Base-by-base conservation (phyloP, 2,113 vertebrate species). In the Anolis carolinensis region DNA sequence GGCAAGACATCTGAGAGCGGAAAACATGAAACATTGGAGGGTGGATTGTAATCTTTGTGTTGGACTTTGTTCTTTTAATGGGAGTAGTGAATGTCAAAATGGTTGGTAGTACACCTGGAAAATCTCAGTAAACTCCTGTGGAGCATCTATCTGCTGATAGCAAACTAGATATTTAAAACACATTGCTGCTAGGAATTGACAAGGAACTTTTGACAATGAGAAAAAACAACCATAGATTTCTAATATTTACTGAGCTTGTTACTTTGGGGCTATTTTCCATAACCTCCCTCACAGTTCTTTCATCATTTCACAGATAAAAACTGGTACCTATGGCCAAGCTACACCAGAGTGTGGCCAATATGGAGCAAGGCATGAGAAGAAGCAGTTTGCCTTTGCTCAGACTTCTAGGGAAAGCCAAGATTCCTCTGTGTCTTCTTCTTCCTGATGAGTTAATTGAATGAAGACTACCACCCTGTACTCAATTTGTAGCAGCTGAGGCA, bases 101-200 rank as follows among this genome's bases (percentile, higher is more conserved):
- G 76, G 59, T 73, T 0, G n/a, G 39, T 39, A 39, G 52, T 62
- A 44, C 65, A 85, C 76, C 74, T 82, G 67, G 86, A 89, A 86
- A 83, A 84, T 73, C 3, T 8, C 62, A 87, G 44, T 16, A 59
- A 59, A 59, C 18, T 59, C 55, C 25, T 50, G 0, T 0, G 75
- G 82, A 89, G 71, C 65, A 90, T n/a, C 34, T 25, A 77, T 87
- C 87, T 90, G n/a, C 87, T 90, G 85, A 39, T 71, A 68, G 83
- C 8, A 27, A 71, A 87, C 34, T 63, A n/a, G 13, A 27, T 91
- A 91, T 93, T 91, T 83, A 83, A 90, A 93, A 85, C 18, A 10
- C n/a, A 18, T 89, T 92, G 84, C 90, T 92, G 87, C 88, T 93
- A 91, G 90, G 48, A 93, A 79, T 72, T 90, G 82, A 81, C 62